Evolutionary conservation across 2,797 vertebrate genomes (phyloP).

Genomic region (Atherinosoma microstoma): DNA sequence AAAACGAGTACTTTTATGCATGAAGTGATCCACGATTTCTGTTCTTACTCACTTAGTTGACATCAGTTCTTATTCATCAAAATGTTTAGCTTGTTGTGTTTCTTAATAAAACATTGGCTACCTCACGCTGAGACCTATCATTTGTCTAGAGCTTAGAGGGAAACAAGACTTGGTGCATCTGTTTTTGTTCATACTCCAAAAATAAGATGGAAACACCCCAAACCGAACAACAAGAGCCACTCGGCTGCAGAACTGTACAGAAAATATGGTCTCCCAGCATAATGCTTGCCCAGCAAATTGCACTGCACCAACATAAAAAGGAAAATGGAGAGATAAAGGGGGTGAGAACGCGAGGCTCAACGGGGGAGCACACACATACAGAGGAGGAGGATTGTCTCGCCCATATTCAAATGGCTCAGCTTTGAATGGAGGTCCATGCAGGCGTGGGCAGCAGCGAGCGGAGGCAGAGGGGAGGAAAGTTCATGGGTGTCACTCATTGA

Average conservation of each 20-base stretch:
- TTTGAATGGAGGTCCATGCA: slow-evolving; percentile 71
- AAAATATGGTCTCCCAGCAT: slow-evolving; percentile 30
- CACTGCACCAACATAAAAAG: slow-evolving; percentile 19
- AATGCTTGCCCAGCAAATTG: slow-evolving; percentile 2
- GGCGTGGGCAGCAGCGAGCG: slow-evolving; percentile 39
- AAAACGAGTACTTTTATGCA: not conserved
- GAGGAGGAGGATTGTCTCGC: slow-evolving; percentile 60
- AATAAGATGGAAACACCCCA: slow-evolving; percentile 4
- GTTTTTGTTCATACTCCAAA: slow-evolving; percentile 14
- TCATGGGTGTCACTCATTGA: slow-evolving; percentile 78
- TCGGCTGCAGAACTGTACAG: slow-evolving; percentile 14
- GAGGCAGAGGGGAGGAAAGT: slow-evolving; percentile 73
- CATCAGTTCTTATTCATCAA: not conserved
- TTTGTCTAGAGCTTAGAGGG: slow-evolving; percentile 8
- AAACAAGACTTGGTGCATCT: slow-evolving; percentile 5
- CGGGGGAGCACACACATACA: not conserved
- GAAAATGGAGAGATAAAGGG: slow-evolving; percentile 4
- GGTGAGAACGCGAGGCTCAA: slow-evolving; percentile 2
- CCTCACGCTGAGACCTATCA: not conserved
- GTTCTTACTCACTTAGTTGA: not conserved
- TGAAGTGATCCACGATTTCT: slow-evolving; percentile 5
- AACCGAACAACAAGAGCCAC: not conserved
- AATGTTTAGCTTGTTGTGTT: slow-evolving; percentile 5
- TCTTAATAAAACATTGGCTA: slow-evolving; percentile 3
- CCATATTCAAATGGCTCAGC: slow-evolving; percentile 69